These are phyloP conservation scores for Heliconius hortense DNA, from an alignment of 2,888 invertebrate species.

Conservation along the genomic window DNA sequence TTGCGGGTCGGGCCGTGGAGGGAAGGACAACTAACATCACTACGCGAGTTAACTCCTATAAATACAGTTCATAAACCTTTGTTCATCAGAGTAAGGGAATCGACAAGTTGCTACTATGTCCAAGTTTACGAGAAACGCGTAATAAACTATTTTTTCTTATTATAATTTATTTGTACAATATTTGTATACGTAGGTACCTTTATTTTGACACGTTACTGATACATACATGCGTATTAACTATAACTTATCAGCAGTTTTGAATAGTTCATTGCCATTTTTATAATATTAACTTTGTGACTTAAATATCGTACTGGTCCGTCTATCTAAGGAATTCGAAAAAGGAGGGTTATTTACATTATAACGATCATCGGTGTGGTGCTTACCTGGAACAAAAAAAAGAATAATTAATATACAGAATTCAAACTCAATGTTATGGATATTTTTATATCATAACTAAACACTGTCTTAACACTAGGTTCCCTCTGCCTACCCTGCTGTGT, in stretches of 20 bases:
- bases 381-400: neutral
- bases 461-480: no score
- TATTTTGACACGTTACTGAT: neutral
- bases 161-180: neutral
- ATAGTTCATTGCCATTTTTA: neutral
- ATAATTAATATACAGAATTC: neutral
- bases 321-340: neutral
- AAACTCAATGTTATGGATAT: neutral
- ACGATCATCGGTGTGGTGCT: neutral
- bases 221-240: neutral
- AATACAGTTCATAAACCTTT: constrained; percentile 17
- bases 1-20: constrained; percentile 52
- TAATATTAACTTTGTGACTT: no score
- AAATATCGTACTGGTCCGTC: neutral
- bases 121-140: neutral
- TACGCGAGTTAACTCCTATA: constrained; percentile 19
- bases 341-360: neutral
- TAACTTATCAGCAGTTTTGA: neutral
- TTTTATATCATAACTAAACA: neutral
- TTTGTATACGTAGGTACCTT: no score
- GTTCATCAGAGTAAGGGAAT: neutral
- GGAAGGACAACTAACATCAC: constrained; percentile 41
- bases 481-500: no score
- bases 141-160: neutral
- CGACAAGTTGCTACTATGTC: neutral